Percentiles rank a stretch among this genome's conserved stretches.
phyloP scores from a whole-genome alignment of 1,140 invertebrate species.

The Drosophila willistoni region DNA sequence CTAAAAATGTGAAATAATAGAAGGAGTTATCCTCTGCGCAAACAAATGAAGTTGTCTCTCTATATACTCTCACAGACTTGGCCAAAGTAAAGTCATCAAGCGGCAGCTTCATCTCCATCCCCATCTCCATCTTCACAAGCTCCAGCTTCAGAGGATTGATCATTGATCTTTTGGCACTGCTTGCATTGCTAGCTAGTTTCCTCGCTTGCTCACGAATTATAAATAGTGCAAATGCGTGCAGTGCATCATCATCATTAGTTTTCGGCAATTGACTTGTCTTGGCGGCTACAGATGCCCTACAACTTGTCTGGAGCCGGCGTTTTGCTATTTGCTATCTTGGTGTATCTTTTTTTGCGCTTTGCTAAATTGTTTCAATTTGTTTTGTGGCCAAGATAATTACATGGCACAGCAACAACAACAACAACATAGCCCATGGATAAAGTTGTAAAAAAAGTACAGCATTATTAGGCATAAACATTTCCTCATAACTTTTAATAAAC shows the following conservation, averaged over 20 bases:
- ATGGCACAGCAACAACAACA: not conserved
- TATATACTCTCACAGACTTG: slow-evolving; percentile 23
- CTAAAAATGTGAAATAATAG: slow-evolving; percentile 29
- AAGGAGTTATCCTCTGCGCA: slow-evolving; percentile 34
- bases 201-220: slow-evolving; percentile 67
- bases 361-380: slow-evolving; percentile 76
- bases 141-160: slow-evolving; percentile 52
- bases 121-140: slow-evolving; percentile 27
- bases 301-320: slow-evolving; percentile 41
- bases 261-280: slow-evolving; percentile 76
- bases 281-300: slow-evolving; percentile 40
- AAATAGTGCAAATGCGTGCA: slow-evolving; percentile 80
- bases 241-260: slow-evolving; percentile 80
- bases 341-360: slow-evolving; percentile 45
- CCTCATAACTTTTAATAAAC: not conserved
- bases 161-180: slow-evolving; percentile 81
- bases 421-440: not conserved
- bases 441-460: not conserved
- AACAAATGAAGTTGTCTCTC: slow-evolving; percentile 79
- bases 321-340: slow-evolving; percentile 31
- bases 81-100: slow-evolving; percentile 72
- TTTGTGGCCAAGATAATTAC: slow-evolving; percentile 42
- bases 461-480: not conserved
- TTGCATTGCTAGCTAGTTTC: slow-evolving; percentile 18
- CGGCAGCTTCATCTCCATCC: slow-evolving; percentile 31